Base-by-base conservation (phyloP, 2,113 vertebrate genomes). In the Vulpes ferrilata region DNA sequence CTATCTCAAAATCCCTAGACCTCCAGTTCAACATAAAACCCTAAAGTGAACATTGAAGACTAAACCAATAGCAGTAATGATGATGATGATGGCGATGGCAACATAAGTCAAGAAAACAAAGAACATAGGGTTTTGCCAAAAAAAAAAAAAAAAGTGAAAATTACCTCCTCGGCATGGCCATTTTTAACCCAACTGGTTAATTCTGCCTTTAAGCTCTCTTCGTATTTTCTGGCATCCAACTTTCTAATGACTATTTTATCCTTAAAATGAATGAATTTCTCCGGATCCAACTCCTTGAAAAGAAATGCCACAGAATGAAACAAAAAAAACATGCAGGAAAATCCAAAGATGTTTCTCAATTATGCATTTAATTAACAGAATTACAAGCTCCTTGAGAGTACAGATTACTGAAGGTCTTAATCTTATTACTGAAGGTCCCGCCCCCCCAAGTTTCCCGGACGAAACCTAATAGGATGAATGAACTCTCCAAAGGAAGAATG, bases 201-300 rank as follows among this genome's bases (percentile, higher is more conserved):
- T 87, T 99, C 98, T 94, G 90, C 92, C 94, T 99, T 99, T 86
- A 99, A 88, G 11, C 97, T 98, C 55, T 97, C 92, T 95, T 98
- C 98, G 19, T 99, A 99, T 91, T 98, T 97, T 79, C 97, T 98
- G n/a, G 86, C 97, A 79, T 99, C 98, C 87, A 57, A 3, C 95
- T 99, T 99, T 93, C 97, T 99, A 94, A 99, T 98, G 76, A 98
- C 97, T 84, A 99, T 80, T 97, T 98, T 99, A 94, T 99, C 96
- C 91, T 98, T 98, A 92, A 99, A 98, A 88, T 96, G 94, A 69
- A 87, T 65, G 38, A 98, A 99, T n/a, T 98, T 96, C 60, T 99
- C 99, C 73, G 99, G 98, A 95, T 98, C 98, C 15, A 99, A 91
- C 43, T 98, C 97, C 98, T 99, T 80, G 55, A 92, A 97, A 98